Base-by-base conservation (phyloP, 2,113 vertebrate genomes). In the Epinephelus moara region DNA sequence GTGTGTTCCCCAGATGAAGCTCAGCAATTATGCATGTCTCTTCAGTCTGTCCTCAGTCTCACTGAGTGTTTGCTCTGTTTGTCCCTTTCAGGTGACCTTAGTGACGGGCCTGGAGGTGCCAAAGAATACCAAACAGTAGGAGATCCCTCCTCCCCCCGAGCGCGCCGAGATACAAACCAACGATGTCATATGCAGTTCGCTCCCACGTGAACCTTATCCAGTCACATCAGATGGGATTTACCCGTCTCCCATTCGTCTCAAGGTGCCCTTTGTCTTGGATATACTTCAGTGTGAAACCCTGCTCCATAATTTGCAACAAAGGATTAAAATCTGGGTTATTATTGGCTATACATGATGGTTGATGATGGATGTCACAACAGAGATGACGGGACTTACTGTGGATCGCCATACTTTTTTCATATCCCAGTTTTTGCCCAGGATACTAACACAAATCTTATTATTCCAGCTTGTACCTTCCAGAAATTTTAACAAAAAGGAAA, bases 41-140 rank as follows among this genome's bases (percentile, higher is more conserved):
- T 25, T 52, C 12, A 63, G 62, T 17, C 40, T 21, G 64, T 27
- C 12, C 56, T 70, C 61, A 19, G 18, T 37, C 78, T 69, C 53
- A 0, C 6, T 63, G 18, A 7, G 56, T 3, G 13, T 66, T 42
- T 62, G 45, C 73, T 80, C 19, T 72, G 59, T 79, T 91, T 91
- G 91, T 88, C 88, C 82, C 61, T 70, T 85, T 4, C 90, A 99
- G 98, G 98, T 98, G 91, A 99, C 98, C 53, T 88, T 99, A 73
- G 94, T 97, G 75, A 98, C 97, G 0, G 98, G 98, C 85, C 89
- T 99, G 92, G 97, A 98, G 85, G 94, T 99, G 84, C 97, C 98
- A 75, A 97, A 97, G 80, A 96, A 86, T 82, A 89, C 96, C 72
- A 94, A 94, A 80, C 95, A 93, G 93, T 94, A 88, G 85, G 60